Evolutionary conservation across 2,888 invertebrate species (phyloP).

Genomic region (Campoplex nolae): DNA sequence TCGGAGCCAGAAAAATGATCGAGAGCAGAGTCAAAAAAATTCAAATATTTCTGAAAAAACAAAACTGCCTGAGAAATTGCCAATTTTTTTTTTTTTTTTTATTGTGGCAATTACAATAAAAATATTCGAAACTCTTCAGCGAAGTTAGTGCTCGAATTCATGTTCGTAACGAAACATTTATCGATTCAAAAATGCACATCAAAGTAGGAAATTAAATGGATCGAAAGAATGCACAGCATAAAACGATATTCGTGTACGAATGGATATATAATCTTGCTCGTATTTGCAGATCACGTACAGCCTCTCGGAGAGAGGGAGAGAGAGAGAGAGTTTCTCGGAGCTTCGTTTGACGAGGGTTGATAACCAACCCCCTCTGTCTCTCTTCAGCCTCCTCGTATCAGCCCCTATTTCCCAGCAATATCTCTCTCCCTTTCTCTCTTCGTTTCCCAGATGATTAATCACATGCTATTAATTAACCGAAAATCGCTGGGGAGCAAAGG

Average conservation of each 20-base stretch:
- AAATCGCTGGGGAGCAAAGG: conserved; percentile 70
- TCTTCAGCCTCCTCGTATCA: background rate
- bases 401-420: conserved; percentile 24
- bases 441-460: conserved; percentile 80
- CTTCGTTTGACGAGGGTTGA: conserved; percentile 82
- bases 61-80: background rate
- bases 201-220: background rate
- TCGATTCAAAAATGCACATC: too few relatives aligned
- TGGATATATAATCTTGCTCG: conserved; percentile 67
- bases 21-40: too few relatives aligned
- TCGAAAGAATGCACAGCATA: conserved; percentile 59
- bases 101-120: background rate
- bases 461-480: conserved; percentile 82
- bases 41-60: too few relatives aligned
- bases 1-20: too few relatives aligned
- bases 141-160: background rate
- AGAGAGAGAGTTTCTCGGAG: conserved; percentile 71
- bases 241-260: conserved; percentile 54
- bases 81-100: background rate
- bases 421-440: conserved; percentile 18
- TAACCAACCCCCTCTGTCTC: conserved; percentile 31
- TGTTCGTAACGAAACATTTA: background rate
- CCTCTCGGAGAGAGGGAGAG: conserved; percentile 60
- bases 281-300: conserved; percentile 80
- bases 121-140: background rate